Percentiles rank a stretch among this genome's conserved stretches.
Evolutionary conservation across 1,140 invertebrate genomes (phyloP).

Genomic region (Sarcophaga peregrina): DNA sequence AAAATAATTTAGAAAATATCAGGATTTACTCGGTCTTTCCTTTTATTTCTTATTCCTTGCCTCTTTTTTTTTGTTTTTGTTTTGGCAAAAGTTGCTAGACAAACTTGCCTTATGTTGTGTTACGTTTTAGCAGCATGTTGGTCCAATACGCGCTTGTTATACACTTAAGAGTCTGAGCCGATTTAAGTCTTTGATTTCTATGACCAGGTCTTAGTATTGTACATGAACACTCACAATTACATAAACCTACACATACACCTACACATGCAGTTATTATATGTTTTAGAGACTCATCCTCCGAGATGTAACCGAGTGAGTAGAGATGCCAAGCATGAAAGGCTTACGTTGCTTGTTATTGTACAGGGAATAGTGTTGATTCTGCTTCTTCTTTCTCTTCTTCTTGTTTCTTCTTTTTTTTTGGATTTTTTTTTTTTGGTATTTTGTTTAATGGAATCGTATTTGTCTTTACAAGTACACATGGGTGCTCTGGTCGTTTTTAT

Average conservation of each 20-base stretch:
- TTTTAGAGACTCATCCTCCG: not conserved
- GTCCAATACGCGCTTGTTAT: slow-evolving; percentile 1
- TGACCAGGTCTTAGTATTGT: not conserved
- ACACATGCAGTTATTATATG: not conserved
- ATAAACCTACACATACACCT: not conserved
- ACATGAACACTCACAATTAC: no score
- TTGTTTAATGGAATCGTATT: no score
- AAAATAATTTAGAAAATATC: not conserved
- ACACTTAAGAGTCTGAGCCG: slow-evolving; percentile 36
- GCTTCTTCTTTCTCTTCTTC: not conserved
- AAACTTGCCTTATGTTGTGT: not conserved
- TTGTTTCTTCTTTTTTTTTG: no score
- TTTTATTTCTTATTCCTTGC: not conserved
- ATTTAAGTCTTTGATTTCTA: slow-evolving; percentile 36
- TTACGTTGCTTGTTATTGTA: not conserved
- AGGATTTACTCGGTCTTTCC: not conserved
- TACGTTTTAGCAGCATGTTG: not conserved
- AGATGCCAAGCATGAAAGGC: not conserved
- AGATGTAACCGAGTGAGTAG: no score
- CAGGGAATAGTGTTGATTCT: not conserved
- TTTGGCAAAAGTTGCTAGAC: not conserved
- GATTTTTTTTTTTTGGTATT: no score
- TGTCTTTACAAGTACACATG: not conserved
- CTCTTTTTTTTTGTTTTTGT: not conserved
- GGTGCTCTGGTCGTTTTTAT: slow-evolving; percentile 31